Conservation (phyloP, 2,888 invertebrate genomes). For the Phymatocera aterrima region DNA sequence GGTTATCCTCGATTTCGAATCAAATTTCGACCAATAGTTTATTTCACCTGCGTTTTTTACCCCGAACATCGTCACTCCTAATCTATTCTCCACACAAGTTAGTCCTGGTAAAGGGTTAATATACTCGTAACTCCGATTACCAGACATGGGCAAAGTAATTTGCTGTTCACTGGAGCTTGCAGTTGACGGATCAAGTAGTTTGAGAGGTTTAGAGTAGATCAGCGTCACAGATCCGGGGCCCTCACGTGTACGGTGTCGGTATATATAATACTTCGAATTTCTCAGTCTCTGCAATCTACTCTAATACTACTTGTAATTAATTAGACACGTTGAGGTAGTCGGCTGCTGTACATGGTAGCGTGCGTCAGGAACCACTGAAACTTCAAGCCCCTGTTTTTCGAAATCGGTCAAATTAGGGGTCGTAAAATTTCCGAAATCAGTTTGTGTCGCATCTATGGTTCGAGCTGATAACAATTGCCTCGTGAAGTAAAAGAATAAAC, state of each 20-base stretch:
- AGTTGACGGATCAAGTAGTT: constrained; percentile 25
- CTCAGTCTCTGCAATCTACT: too few relatives aligned
- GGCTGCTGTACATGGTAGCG: not conserved
- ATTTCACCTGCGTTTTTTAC: too few relatives aligned
- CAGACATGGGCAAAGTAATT: constrained; percentile 14
- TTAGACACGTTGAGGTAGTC: not conserved
- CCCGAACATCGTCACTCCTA: too few relatives aligned
- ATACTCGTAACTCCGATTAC: constrained; percentile 13
- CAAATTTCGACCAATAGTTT: too few relatives aligned
- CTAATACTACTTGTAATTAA: not conserved
- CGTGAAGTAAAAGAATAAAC: too few relatives aligned
- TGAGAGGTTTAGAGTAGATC: constrained; percentile 20
- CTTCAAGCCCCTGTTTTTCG: not conserved
- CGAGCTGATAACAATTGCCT: too few relatives aligned
- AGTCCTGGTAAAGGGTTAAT: not conserved
- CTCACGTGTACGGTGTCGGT: not conserved
- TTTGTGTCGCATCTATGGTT: too few relatives aligned
- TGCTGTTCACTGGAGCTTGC: constrained; percentile 7
- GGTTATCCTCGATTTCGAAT: too few relatives aligned
- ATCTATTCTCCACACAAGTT: not conserved
- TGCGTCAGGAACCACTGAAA: not conserved
- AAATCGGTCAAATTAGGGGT: too few relatives aligned
- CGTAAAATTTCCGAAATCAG: too few relatives aligned
- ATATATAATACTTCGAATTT: not conserved
- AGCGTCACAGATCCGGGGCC: constrained; percentile 4